phyloP scores from a whole-genome alignment of 2,888 invertebrate genomes.

The Drosophila anomelani region DNA sequence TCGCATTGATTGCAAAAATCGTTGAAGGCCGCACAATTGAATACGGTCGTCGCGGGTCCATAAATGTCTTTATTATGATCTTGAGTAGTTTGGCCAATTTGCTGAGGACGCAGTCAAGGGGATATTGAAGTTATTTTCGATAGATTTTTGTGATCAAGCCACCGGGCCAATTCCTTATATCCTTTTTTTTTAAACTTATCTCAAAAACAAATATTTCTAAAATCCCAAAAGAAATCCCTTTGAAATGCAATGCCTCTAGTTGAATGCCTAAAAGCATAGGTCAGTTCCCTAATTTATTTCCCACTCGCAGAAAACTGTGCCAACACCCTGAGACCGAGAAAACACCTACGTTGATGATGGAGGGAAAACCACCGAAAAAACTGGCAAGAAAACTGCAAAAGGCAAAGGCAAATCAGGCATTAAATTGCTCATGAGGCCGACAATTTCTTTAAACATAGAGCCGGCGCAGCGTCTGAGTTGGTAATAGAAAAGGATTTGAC shows the following conservation, averaged over 20 bases:
- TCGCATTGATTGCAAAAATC: constrained; percentile 53
- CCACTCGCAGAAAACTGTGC: constrained; percentile 58
- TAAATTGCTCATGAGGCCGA: constrained; percentile 69
- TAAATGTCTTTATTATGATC: constrained; percentile 76
- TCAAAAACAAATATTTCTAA: neutral
- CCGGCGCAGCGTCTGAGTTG: constrained; percentile 37
- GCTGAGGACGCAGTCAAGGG: constrained; percentile 10
- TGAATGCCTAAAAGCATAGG: neutral
- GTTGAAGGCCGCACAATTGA: constrained; percentile 66
- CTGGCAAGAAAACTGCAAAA: neutral
- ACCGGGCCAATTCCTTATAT: neutral
- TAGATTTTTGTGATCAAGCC: neutral
- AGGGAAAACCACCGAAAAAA: constrained; percentile 35
- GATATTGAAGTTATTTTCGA: neutral
- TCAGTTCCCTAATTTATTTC: neutral
- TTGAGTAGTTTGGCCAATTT: constrained; percentile 67
- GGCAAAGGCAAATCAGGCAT: constrained; percentile 46
- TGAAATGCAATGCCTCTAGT: too few species aligned
- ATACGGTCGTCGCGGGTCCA: constrained; percentile 50
- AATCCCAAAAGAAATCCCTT: too few species aligned
- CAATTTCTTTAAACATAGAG: constrained; percentile 76
- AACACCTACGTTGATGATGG: constrained; percentile 38
- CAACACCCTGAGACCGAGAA: constrained; percentile 42
- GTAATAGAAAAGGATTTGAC: constrained; percentile 74
- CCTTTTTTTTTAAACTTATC: neutral